Percentiles rank a stretch among this genome's conserved stretches.
Conservation (phyloP, 2,113 vertebrate genomes). For the Poecile atricapillus region DNA sequence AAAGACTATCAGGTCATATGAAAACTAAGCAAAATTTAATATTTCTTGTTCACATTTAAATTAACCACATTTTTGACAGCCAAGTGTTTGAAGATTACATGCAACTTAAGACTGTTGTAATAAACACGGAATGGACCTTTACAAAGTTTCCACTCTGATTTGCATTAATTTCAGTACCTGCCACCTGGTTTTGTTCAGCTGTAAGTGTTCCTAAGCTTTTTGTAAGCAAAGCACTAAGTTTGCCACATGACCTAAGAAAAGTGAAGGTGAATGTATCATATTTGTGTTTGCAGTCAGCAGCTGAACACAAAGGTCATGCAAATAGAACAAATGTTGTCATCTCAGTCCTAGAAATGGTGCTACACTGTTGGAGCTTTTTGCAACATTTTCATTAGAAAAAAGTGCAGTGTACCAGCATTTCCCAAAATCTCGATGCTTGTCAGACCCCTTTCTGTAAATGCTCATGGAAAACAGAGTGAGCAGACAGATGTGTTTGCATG, state of each 20-base stretch:
- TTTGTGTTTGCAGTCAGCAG: conserved; percentile 4
- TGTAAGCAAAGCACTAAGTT: not conserved
- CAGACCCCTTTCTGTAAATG: not conserved
- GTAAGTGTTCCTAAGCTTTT: not conserved
- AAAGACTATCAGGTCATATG: not conserved
- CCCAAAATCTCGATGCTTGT: not conserved
- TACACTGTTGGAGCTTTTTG: not conserved
- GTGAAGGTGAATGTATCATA: not conserved
- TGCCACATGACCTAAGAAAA: not conserved
- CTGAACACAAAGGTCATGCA: conserved; percentile 40
- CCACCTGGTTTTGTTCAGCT: not conserved
- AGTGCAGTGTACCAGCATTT: not conserved
- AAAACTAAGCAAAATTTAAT: not conserved
- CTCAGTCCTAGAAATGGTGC: conserved; percentile 1
- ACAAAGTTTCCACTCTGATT: not conserved
- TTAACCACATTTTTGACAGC: not conserved
- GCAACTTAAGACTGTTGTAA: not conserved
- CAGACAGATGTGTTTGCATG: not conserved
- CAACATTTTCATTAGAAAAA: not conserved
- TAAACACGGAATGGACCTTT: not conserved
- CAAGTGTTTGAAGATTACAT: not conserved
- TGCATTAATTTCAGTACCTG: not conserved
- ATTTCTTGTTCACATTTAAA: not conserved
- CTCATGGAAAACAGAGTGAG: not conserved
- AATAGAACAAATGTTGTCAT: conserved; percentile 35